phyloP scores from a whole-genome alignment of 2,888 invertebrate genomes.

The Drosophila pseudotakahashii region DNA sequence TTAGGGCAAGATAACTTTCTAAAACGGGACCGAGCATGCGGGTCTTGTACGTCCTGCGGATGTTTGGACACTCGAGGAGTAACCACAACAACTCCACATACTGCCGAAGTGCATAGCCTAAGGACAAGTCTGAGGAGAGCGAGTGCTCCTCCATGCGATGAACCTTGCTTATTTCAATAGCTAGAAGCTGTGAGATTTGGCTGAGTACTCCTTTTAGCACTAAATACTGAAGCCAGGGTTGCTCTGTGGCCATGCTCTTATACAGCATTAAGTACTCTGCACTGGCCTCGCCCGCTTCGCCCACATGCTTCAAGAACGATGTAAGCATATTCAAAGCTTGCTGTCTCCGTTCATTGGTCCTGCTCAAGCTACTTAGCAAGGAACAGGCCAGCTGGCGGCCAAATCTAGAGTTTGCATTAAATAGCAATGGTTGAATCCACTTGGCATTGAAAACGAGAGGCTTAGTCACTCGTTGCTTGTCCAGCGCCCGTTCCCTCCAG shows the following conservation, averaged over 20 bases:
- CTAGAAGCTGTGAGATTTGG: slow-evolving; percentile 93
- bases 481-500: slow-evolving; percentile 86
- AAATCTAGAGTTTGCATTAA: slow-evolving; percentile 95
- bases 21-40: slow-evolving; percentile 90
- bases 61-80: slow-evolving; percentile 94
- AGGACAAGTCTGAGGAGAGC: slow-evolving; percentile 95
- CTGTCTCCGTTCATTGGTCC: slow-evolving; percentile 88
- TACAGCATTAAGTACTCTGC: slow-evolving; percentile 95
- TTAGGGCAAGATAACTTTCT: slow-evolving; percentile 96
- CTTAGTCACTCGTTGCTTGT: slow-evolving; percentile 81
- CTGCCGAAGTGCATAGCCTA: slow-evolving; percentile 96
- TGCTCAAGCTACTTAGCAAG: slow-evolving; percentile 93
- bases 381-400: slow-evolving; percentile 95
- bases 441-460: slow-evolving; percentile 86
- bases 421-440: slow-evolving; percentile 96
- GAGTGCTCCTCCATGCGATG: slow-evolving; percentile 96
- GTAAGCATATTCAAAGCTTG: slow-evolving; percentile 94
- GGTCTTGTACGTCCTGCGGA: slow-evolving; percentile 95
- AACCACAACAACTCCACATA: slow-evolving; percentile 94
- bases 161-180: slow-evolving; percentile 94
- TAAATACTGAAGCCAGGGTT: slow-evolving; percentile 97
- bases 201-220: slow-evolving; percentile 94
- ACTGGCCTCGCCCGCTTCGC: slow-evolving; percentile 95
- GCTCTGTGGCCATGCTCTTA: slow-evolving; percentile 92
- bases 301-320: slow-evolving; percentile 93